Evolutionary conservation across 2,888 invertebrate species (phyloP), one percentile per base, ranked within the genome.

Genomic region (Gastrophysa polygoni): DNA sequence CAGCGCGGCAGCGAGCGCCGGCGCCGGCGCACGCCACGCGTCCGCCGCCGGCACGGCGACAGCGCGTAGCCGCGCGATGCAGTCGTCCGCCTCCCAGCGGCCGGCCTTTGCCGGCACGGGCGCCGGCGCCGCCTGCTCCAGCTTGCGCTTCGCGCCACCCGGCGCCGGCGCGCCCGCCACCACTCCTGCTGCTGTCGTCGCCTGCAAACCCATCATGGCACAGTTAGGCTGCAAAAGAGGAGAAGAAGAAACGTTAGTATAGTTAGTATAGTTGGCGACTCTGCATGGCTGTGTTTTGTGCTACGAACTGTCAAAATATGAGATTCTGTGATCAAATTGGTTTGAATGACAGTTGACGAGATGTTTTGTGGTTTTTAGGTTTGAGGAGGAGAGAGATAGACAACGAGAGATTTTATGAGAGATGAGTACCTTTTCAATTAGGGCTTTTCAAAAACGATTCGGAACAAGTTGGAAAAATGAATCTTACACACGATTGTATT

Each of bases 141-240:
- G 86, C 83, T 84, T 89, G 86, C 83, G 87, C 86, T 87, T 89
- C 87, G 68, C 48, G 48, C 59, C 59, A 6, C 54, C 57, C 28
- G 50, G 52, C 16, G 58, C 47, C 11, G 24, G 24, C n/a, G 24
- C 24, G 24, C 59, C 52, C 29, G 69, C 68, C 46, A 64, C 72
- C 46, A 64, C 72, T 57, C 69, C 71, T 67, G 70, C 71, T 78
- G 87, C 87, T 82, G 88, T 86, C 81, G 88, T 87, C 80, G 88
- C 87, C 86, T 89, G 89, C 84, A 89, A 85, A 87, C 89, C 89
- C 89, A 89, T 89, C 86, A 88, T 88, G 86, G 87, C 88, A 87
- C 85, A 85, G 81, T 85, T 85, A 38, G 38, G 38, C 85, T 85
- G 82, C 1, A n/a, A n/a, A n/a, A n/a, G 80, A 73, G 44, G 58